Percentiles rank a stretch among this genome's conserved stretches.
Evolutionary conservation across 2,888 invertebrate genomes (phyloP).

Genomic region (Sturmia bella): DNA sequence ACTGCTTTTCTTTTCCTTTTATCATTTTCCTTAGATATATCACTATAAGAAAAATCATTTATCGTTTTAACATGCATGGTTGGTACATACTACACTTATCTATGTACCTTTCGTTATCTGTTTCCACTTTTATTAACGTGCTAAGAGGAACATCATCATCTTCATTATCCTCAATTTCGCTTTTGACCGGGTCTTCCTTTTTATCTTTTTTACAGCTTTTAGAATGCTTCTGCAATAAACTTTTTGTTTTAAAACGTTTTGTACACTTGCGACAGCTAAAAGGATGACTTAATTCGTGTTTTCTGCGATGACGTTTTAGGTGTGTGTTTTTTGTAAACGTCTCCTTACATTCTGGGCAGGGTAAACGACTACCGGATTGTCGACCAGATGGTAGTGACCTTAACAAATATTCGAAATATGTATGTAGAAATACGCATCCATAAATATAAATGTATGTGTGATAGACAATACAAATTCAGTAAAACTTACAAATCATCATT

Average conservation of each 20-base stretch:
- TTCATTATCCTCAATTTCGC: slow-evolving; percentile 30
- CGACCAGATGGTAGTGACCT: neutral
- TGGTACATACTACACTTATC: neutral
- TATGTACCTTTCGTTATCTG: slow-evolving; percentile 44
- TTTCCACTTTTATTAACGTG: slow-evolving; percentile 51
- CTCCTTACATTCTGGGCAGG: slow-evolving; percentile 55
- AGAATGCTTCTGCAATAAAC: slow-evolving; percentile 35
- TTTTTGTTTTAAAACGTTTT: slow-evolving; percentile 53
- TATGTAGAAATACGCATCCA: neutral
- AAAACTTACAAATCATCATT: slow-evolving; percentile 31
- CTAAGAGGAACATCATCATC: slow-evolving; percentile 62
- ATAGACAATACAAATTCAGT: neutral
- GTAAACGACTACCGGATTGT: neutral
- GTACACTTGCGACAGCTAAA: slow-evolving; percentile 49
- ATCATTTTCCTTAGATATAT: slow-evolving; percentile 44
- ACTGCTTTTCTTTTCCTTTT: slow-evolving; percentile 39
- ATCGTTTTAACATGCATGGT: neutral
- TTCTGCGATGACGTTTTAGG: slow-evolving; percentile 48
- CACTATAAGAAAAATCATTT: slow-evolving; percentile 21
- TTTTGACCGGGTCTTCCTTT: neutral
- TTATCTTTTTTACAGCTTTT: slow-evolving; percentile 44
- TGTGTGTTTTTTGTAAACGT: slow-evolving; percentile 41
- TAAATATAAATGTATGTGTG: neutral
- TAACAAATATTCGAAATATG: no score
- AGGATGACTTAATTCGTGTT: slow-evolving; percentile 49